These are phyloP conservation scores for Drosophila emarginata DNA, from an alignment of 2,888 invertebrate genomes.

Conservation along the genomic window DNA sequence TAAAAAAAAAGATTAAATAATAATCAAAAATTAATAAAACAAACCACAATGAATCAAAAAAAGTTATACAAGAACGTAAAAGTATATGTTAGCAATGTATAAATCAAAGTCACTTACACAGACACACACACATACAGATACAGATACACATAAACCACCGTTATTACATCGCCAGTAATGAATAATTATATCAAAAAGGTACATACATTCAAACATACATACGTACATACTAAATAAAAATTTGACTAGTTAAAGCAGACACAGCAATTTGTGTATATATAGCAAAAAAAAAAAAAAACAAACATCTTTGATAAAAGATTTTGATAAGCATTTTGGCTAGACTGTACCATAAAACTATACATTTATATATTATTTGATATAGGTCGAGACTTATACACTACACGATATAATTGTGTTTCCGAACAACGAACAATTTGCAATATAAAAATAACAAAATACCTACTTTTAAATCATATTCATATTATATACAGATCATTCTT, in stretches of 20 bases:
- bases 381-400: neutral
- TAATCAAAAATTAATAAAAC: constrained; percentile 60
- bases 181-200: neutral
- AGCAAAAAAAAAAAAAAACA: too few relatives aligned
- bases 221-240: neutral
- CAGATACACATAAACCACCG: neutral
- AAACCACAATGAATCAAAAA: constrained; percentile 21
- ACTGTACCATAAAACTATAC: neutral
- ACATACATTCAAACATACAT: too few relatives aligned
- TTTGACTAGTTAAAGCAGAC: constrained; percentile 5
- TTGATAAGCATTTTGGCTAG: constrained; percentile 5
- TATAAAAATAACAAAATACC: constrained; percentile 19
- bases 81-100: constrained; percentile 58
- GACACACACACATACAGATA: constrained; percentile 17
- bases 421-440: constrained; percentile 23
- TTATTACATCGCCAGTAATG: neutral
- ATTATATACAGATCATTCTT: constrained; percentile 14
- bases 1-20: constrained; percentile 54
- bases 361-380: neutral
- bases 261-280: constrained; percentile 4
- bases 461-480: constrained; percentile 3
- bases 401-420: neutral
- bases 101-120: constrained; percentile 42
- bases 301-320: neutral
- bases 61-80: constrained; percentile 33